phyloP scores from a whole-genome alignment of 1,140 invertebrate species.

The Zophobas atratus region DNA sequence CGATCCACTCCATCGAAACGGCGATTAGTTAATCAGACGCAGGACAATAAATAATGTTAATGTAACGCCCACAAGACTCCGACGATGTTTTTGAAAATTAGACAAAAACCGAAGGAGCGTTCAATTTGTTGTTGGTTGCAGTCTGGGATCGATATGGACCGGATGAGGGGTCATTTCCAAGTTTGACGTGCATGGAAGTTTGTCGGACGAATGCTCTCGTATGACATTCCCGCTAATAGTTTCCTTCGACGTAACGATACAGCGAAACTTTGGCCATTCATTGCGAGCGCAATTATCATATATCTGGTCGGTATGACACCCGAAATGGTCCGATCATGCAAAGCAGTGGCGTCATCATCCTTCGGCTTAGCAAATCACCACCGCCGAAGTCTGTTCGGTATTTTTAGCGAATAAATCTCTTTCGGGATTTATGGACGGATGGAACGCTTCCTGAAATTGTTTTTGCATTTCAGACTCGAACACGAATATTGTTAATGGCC shows the following conservation, averaged over 20 bases:
- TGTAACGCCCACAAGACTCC: conserved; percentile 24
- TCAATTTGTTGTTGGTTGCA: background rate
- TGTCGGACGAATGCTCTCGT: conserved; percentile 46
- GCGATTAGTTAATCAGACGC: conserved; percentile 40
- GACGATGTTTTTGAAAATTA: conserved; percentile 23
- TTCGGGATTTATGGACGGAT: conserved; percentile 48
- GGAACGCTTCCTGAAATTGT: conserved; percentile 54
- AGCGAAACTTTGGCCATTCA: conserved; percentile 62
- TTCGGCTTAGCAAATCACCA: conserved; percentile 58
- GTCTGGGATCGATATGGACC: conserved; percentile 8
- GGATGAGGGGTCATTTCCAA: conserved; percentile 48
- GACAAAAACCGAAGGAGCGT: conserved; percentile 29
- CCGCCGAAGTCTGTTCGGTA: conserved; percentile 38
- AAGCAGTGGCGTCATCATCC: conserved; percentile 55
- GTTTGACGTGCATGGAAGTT: conserved; percentile 49
- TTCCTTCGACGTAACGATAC: conserved; percentile 59
- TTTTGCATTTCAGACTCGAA: conserved; percentile 54
- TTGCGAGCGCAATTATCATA: conserved; percentile 63
- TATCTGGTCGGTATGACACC: conserved; percentile 61
- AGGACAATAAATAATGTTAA: conserved; percentile 39
- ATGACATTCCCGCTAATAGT: conserved; percentile 52
- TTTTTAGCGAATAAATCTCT: conserved; percentile 52
- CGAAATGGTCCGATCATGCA: conserved; percentile 61
- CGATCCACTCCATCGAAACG: conserved; percentile 27
- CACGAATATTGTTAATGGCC: conserved; percentile 56